Evolutionary conservation across 1,140 invertebrate genomes (phyloP), one percentile per base, ranked within the genome.

Genomic region (Xylocopa sonorina): DNA sequence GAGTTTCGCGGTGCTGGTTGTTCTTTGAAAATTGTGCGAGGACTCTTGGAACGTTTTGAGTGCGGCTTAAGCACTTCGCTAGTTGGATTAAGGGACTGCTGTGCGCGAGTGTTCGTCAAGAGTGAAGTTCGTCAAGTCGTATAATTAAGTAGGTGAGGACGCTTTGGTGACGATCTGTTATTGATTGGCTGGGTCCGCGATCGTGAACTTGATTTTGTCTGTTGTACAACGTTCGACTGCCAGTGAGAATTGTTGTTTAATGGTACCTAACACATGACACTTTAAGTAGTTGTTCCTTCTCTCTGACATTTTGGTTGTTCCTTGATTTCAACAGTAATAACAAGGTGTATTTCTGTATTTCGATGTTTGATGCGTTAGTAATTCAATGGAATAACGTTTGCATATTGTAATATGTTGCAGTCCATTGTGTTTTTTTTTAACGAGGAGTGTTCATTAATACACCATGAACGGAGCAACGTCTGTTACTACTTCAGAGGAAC

Each of bases 391-490:
- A 27, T 77, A 60, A 77, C n/a, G 21, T n/a, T n/a, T 50, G 16
- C 21, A 21, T 18, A 24, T 51, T 48, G 27, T 21, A 18, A 43
- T 48, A 48, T 78, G 75, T 78, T 77, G 24, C 48, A 77, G 63
- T 63, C 41, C 3, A 75, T 66, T 50, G 24, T 32, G 43, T 60
- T 6, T 27, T n/a, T 27, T 9, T 57, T 66, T 60, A 32, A 41
- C 58, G 32, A 29, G 72, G 66, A 67, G 68, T 80, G 80, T 66
- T 67, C 51, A 71, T 68, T 24, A 57, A 82, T 62, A 51, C 83
- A 88, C 46, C 55, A 93, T 93, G 92, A 93, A 93, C 88, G 92
- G 91, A 41, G 83, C 90, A 41, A 82, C 88, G 29, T 79, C 88
- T 32, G 86, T 92, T 34, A 88, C 89, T 46, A 87, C 89, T 14